phyloP scores from a whole-genome alignment of 1,140 invertebrate species.

The Drosophila watanabei region DNA sequence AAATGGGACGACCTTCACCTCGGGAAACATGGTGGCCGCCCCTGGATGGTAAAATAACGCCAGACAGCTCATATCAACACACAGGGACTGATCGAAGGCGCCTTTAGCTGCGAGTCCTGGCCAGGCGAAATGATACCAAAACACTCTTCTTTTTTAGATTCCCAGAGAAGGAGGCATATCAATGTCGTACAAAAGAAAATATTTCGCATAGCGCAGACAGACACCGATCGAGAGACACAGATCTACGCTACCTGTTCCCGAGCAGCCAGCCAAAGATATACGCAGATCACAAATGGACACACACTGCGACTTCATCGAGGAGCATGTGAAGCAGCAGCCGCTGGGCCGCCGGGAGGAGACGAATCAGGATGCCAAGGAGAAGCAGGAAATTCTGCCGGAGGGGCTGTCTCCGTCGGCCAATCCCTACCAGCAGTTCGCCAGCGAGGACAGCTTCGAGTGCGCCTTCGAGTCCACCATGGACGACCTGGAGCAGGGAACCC shows the following conservation, averaged over 20 bases:
- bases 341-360: slow-evolving; percentile 44
- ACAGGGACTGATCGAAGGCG: slow-evolving; percentile 46
- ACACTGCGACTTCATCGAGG: slow-evolving; percentile 73
- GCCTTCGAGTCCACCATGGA: slow-evolving; percentile 83
- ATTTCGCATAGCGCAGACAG: slow-evolving; percentile 46
- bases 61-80: slow-evolving; percentile 72
- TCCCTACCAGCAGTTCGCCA: slow-evolving; percentile 12
- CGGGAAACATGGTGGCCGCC: slow-evolving; percentile 1
- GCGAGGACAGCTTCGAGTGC: slow-evolving; percentile 75
- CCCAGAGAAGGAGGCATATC: slow-evolving; percentile 38
- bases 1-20: slow-evolving; percentile 24
- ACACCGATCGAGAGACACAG: background rate
- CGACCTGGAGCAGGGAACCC: slow-evolving; percentile 68
- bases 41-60: background rate
- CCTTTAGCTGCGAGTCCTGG: background rate
- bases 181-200: slow-evolving; percentile 80
- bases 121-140: slow-evolving; percentile 15
- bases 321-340: slow-evolving; percentile 63
- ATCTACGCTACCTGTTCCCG: slow-evolving; percentile 1
- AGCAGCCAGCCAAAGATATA: slow-evolving; percentile 33
- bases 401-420: background rate
- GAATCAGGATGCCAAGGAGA: slow-evolving; percentile 16
- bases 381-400: slow-evolving; percentile 1
- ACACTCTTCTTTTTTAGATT: slow-evolving; percentile 66
- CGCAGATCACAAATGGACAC: slow-evolving; percentile 72